Conservation (phyloP, 2,797 vertebrate species). For the Anabacerthia variegaticeps region DNA sequence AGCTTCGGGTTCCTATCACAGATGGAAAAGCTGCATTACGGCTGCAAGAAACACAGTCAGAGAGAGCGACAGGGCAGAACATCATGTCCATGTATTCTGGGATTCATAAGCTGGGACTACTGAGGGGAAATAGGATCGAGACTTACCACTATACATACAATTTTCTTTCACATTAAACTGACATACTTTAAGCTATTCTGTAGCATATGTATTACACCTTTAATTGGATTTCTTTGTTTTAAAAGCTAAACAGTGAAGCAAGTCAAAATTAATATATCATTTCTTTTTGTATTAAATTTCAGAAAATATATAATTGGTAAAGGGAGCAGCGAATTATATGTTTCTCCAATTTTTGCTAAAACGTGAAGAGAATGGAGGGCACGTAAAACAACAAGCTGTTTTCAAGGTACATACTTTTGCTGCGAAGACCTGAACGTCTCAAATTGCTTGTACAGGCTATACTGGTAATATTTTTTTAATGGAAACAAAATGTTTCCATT, state of each 20-base stretch:
- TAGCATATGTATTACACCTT: not conserved
- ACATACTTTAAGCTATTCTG: not conserved
- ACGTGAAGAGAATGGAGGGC: not conserved
- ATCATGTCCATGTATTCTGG: not conserved
- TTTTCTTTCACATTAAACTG: not conserved
- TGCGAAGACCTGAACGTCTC: not conserved
- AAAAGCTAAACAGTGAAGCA: not conserved
- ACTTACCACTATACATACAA: not conserved
- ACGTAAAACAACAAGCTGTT: constrained; percentile 28
- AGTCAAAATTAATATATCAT: not conserved
- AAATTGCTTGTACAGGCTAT: not conserved
- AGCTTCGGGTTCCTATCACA: not conserved
- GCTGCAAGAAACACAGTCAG: not conserved
- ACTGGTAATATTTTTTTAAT: not conserved
- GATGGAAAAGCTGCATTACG: not conserved
- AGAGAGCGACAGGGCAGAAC: not conserved
- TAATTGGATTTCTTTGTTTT: not conserved
- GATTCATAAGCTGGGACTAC: not conserved
- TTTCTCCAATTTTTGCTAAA: constrained; percentile 6
- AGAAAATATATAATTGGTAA: not conserved
- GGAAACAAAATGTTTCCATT: not conserved
- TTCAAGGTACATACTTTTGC: not conserved
- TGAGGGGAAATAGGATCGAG: not conserved
- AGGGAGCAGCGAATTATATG: not conserved
- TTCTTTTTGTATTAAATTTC: not conserved